phyloP scores from a whole-genome alignment of 2,888 invertebrate species.

The Lycaena phlaeas region DNA sequence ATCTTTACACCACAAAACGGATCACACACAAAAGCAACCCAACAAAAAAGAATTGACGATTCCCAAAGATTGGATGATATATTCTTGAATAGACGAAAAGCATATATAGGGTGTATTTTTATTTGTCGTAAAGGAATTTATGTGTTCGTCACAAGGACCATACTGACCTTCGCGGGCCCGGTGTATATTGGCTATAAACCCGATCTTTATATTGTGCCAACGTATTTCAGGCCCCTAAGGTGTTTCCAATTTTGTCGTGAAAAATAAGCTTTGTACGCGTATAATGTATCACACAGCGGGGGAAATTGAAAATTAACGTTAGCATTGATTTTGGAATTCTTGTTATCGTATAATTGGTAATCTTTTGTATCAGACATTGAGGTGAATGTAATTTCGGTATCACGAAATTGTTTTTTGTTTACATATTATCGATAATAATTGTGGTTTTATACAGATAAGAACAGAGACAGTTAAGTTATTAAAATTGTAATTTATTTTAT shows the following conservation, averaged over 20 bases:
- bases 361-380: no score
- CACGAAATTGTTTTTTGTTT: neutral
- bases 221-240: conserved; percentile 34
- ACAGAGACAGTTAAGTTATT: no score
- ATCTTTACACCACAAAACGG: neutral
- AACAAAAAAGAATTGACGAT: conserved; percentile 17
- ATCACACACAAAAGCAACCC: neutral
- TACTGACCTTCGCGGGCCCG: conserved; percentile 37
- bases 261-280: conserved; percentile 31
- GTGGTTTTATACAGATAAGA: no score
- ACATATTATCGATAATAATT: no score
- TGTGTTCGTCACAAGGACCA: conserved; percentile 21
- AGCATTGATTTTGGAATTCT: conserved; percentile 23
- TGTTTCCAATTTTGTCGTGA: conserved; percentile 59
- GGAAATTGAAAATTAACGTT: conserved; percentile 54
- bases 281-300: conserved; percentile 25
- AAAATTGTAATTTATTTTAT: no score
- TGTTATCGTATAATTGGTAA: neutral
- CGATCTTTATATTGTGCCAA: conserved; percentile 58
- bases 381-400: no score
- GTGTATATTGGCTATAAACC: conserved; percentile 48
- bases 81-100: conserved; percentile 35
- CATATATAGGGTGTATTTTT: no score
- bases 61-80: conserved; percentile 57
- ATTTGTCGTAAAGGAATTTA: conserved; percentile 66